A percentile compares a stretch with the other conserved stretches of the same genome.
Conservation (phyloP, 2,113 vertebrate genomes). For the Trogon melanurus region DNA sequence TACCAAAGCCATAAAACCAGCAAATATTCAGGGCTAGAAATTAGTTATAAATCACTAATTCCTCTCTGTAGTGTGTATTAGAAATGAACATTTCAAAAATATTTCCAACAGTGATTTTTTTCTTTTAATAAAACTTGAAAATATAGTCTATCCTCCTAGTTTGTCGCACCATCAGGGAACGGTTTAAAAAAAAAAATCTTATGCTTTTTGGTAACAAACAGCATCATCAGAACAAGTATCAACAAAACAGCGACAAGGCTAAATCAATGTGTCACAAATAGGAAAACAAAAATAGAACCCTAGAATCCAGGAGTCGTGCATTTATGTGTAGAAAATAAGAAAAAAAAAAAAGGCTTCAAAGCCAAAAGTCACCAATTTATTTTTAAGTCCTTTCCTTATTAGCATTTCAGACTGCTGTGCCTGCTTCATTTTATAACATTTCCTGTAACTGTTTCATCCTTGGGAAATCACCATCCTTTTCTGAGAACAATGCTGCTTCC, state of each 20-base stretch:
- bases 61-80: not conserved
- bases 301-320: not conserved
- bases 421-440: not conserved
- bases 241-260: not conserved
- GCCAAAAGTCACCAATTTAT: not conserved
- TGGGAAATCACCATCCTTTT: not conserved
- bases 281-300: not conserved
- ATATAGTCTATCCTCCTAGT: not conserved
- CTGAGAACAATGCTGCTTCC: not conserved
- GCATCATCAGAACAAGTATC: not conserved
- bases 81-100: not conserved
- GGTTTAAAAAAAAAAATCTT: not conserved
- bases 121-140: not conserved
- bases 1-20: not conserved
- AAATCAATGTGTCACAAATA: not conserved
- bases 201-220: not conserved
- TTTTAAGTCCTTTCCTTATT: slow-evolving; percentile 6
- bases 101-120: not conserved
- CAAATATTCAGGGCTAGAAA: not conserved
- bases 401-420: slow-evolving; percentile 2
- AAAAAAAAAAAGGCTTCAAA: not conserved
- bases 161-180: not conserved
- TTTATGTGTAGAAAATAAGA: not conserved
- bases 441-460: not conserved
- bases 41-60: not conserved